These are phyloP conservation scores for Uropsilus gracilis DNA, from an alignment of 2,113 vertebrate genomes.

Conservation along the genomic window DNA sequence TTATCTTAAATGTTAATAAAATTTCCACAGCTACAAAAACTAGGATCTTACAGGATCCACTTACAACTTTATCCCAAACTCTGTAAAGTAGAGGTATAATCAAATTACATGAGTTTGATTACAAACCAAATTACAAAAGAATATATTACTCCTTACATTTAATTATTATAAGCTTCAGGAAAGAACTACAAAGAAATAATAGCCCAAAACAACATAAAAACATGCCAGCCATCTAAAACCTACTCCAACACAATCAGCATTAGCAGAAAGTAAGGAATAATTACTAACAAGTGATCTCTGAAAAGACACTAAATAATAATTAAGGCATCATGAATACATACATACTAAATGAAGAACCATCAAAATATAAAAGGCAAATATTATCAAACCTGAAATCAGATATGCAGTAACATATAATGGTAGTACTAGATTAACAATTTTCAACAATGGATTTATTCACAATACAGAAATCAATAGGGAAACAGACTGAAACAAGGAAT, in stretches of 20 bases:
- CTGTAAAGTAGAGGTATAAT: slow-evolving; percentile 81
- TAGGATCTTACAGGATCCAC: slow-evolving; percentile 98
- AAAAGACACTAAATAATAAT: too few species aligned
- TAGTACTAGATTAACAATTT: too few species aligned
- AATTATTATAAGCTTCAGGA: background rate
- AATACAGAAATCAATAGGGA: too few species aligned
- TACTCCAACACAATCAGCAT: background rate
- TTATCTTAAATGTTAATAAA: slow-evolving; percentile 96
- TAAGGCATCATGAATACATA: too few species aligned
- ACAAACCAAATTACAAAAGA: slow-evolving; percentile 30
- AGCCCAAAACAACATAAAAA: background rate
- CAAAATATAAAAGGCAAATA: too few species aligned
- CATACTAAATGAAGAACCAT: too few species aligned
- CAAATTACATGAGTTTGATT: slow-evolving; percentile 27
- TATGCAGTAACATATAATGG: too few species aligned
- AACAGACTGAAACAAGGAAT: too few species aligned
- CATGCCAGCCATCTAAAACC: background rate
- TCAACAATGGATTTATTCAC: too few species aligned
- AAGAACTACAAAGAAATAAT: background rate
- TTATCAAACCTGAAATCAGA: too few species aligned
- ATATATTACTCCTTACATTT: slow-evolving; percentile 20
- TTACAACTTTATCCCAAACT: slow-evolving; percentile 99
- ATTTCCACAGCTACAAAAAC: slow-evolving; percentile 98
- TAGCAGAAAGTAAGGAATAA: background rate
- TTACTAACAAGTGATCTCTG: background rate